Evolutionary conservation across 2,113 vertebrate genomes (phyloP).

Genomic region (Kobus ellipsiprymnus): DNA sequence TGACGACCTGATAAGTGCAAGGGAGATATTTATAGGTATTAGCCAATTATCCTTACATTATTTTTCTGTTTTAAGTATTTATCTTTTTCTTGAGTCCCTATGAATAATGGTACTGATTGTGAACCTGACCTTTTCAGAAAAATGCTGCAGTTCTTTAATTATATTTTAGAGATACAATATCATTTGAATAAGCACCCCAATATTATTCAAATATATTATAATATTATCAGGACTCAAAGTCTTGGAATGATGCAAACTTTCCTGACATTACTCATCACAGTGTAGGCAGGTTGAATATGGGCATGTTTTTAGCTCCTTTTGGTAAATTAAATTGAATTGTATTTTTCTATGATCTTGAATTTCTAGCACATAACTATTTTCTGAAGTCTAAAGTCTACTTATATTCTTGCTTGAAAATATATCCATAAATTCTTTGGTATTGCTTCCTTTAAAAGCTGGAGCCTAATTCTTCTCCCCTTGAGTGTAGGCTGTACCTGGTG

Average conservation of each 20-base stretch:
- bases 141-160: slow-evolving; percentile 42
- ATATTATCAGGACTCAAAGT: slow-evolving; percentile 33
- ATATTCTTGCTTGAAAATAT: background rate
- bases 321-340: slow-evolving; percentile 29
- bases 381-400: slow-evolving; percentile 28
- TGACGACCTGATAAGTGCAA: background rate
- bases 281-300: slow-evolving; percentile 9
- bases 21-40: background rate
- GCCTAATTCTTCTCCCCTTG: background rate
- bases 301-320: slow-evolving; percentile 29
- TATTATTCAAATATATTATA: slow-evolving; percentile 41
- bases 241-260: slow-evolving; percentile 38
- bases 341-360: slow-evolving; percentile 22
- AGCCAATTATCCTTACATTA: background rate
- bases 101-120: slow-evolving; percentile 26
- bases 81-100: background rate
- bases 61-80: slow-evolving; percentile 31
- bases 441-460: slow-evolving; percentile 6
- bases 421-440: background rate
- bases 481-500: background rate
- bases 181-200: slow-evolving; percentile 12
- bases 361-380: slow-evolving; percentile 28
- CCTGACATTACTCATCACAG: slow-evolving; percentile 23
- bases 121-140: slow-evolving; percentile 23
- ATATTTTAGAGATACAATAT: slow-evolving; percentile 4